phyloP scores from a whole-genome alignment of 2,113 vertebrate genomes.

The Oreochromis niloticus region DNA sequence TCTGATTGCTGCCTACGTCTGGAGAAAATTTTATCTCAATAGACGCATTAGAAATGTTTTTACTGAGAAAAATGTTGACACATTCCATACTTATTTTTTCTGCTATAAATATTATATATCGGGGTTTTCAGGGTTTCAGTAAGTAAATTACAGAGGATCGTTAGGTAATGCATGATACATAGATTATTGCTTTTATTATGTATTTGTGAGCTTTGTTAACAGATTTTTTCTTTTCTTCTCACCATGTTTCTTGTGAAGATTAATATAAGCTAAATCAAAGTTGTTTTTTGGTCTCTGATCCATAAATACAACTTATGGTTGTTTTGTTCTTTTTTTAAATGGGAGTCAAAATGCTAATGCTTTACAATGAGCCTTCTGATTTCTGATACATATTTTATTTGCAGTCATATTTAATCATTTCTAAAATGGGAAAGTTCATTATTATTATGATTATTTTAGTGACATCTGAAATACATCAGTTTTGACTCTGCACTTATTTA shows the following conservation, averaged over 20 bases:
- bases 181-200: not conserved
- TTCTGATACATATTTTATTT: not conserved
- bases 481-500: not conserved
- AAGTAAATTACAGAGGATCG: not conserved
- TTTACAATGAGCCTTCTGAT: not conserved
- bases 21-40: not conserved
- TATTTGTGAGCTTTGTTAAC: not conserved
- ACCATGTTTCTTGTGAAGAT: not conserved
- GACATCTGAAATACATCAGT: not conserved
- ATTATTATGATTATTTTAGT: not conserved
- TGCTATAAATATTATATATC: not conserved
- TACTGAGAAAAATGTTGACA: not conserved
- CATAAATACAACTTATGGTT: not conserved
- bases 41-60: not conserved
- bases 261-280: not conserved
- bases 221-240: not conserved
- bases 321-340: not conserved
- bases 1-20: not conserved
- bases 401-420: not conserved
- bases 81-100: not conserved
- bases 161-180: not conserved
- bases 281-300: not conserved
- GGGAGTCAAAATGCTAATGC: not conserved
- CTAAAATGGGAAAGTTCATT: not conserved
- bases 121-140: not conserved